These are phyloP conservation scores for Acanthoscelides obtectus DNA, from an alignment of 2,888 invertebrate species.

Conservation along the genomic window DNA sequence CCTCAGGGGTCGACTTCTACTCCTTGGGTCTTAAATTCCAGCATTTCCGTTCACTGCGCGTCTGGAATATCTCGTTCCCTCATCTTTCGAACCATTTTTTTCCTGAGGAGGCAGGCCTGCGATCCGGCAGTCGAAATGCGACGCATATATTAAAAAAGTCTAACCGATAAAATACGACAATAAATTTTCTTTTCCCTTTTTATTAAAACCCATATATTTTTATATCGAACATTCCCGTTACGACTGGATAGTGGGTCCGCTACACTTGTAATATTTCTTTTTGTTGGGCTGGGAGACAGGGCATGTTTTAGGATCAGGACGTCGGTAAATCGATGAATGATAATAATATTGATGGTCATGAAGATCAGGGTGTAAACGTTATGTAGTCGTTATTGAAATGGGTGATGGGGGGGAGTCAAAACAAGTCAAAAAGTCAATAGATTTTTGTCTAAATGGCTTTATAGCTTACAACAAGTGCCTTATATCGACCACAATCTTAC, in stretches of 20 bases:
- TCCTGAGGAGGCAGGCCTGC: background rate
- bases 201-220: background rate
- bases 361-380: too few species aligned
- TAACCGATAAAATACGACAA: background rate
- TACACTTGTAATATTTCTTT: background rate
- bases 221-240: background rate
- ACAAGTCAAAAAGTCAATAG: too few species aligned
- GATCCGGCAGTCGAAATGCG: background rate
- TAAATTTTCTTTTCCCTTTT: background rate
- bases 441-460: too few species aligned
- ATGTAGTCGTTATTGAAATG: too few species aligned
- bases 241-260: background rate
- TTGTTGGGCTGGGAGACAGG: background rate
- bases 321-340: too few species aligned
- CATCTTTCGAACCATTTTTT: background rate
- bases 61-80: background rate
- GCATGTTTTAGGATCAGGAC: background rate
- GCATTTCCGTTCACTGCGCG: background rate
- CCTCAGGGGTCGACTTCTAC: background rate
- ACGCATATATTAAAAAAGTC: background rate
- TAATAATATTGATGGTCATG: too few species aligned
- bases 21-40: background rate
- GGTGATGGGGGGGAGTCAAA: too few species aligned
- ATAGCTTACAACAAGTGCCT: too few species aligned
- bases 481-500: too few species aligned